phyloP scores from a whole-genome alignment of 1,140 invertebrate genomes.

The Cotesia typhae region DNA sequence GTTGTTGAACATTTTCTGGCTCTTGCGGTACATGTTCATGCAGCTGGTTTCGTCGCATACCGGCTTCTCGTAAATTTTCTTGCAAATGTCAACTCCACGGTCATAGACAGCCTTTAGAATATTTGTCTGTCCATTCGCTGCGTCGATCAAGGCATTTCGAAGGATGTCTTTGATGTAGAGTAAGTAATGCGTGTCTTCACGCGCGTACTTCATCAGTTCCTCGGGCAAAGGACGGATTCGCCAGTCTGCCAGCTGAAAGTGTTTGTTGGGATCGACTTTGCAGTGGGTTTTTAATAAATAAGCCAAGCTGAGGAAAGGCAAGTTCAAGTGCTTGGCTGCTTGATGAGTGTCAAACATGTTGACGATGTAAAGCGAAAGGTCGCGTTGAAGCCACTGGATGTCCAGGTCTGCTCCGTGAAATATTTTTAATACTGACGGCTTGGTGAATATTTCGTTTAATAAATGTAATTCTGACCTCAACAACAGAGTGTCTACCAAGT shows the following conservation, averaged over 20 bases:
- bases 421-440: slow-evolving; percentile 92
- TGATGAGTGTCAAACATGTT: slow-evolving; percentile 97
- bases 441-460: slow-evolving; percentile 92
- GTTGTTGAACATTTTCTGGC: slow-evolving; percentile 84
- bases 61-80: slow-evolving; percentile 84
- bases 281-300: slow-evolving; percentile 85
- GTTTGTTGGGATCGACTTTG: slow-evolving; percentile 83
- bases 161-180: slow-evolving; percentile 90
- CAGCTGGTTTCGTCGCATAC: slow-evolving; percentile 77
- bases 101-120: slow-evolving; percentile 76
- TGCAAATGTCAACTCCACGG: slow-evolving; percentile 78
- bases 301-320: slow-evolving; percentile 79
- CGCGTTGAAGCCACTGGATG: slow-evolving; percentile 93
- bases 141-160: slow-evolving; percentile 79
- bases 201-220: slow-evolving; percentile 87
- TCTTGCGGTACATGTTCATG: slow-evolving; percentile 78
- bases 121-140: slow-evolving; percentile 75
- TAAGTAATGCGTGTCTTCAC: slow-evolving; percentile 95
- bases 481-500: slow-evolving; percentile 87
- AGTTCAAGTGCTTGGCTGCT: slow-evolving; percentile 81
- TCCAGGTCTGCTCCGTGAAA: slow-evolving; percentile 94
- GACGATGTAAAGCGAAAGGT: slow-evolving; percentile 94
- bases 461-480: slow-evolving; percentile 83
- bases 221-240: slow-evolving; percentile 89
- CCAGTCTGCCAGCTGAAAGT: slow-evolving; percentile 96